These are phyloP conservation scores for Akabosia matsudoensis DNA, from an alignment of 1,140 invertebrate species.

Conservation along the genomic window DNA sequence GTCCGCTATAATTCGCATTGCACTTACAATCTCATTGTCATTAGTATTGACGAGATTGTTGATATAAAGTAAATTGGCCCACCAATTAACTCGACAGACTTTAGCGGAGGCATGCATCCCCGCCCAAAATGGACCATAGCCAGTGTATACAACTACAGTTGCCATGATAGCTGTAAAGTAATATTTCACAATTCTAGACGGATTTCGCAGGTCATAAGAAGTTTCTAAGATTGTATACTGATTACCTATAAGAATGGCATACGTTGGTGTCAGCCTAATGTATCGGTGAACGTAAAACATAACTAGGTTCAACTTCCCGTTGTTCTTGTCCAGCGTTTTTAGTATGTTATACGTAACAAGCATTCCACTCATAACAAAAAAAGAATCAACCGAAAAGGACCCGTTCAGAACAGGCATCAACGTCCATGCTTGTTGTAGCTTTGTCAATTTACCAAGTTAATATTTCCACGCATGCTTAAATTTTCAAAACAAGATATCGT, in stretches of 20 bases:
- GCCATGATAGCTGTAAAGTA: slow-evolving; percentile 52
- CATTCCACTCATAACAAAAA: slow-evolving; percentile 51
- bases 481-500: too few species aligned
- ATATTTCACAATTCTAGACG: too few species aligned
- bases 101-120: slow-evolving; percentile 22
- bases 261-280: slow-evolving; percentile 44
- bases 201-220: slow-evolving; percentile 30
- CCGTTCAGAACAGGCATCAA: slow-evolving; percentile 49
- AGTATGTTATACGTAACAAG: slow-evolving; percentile 46
- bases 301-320: slow-evolving; percentile 44
- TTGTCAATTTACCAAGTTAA: background rate
- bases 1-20: background rate
- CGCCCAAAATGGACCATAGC: slow-evolving; percentile 35
- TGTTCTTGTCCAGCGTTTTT: slow-evolving; percentile 42
- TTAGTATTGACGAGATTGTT: slow-evolving; percentile 55
- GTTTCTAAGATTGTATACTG: slow-evolving; percentile 24
- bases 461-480: too few species aligned
- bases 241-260: background rate
- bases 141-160: slow-evolving; percentile 48
- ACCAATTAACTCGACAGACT: slow-evolving; percentile 34
- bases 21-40: background rate
- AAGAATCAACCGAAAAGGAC: slow-evolving; percentile 54
- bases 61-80: slow-evolving; percentile 48
- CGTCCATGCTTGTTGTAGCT: slow-evolving; percentile 10
- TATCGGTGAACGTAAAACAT: slow-evolving; percentile 44